Percentiles rank a stretch among this genome's conserved stretches.
These are phyloP conservation scores for Erythrocercus mccallii DNA, from an alignment of 2,113 vertebrate species.

Conservation along the genomic window DNA sequence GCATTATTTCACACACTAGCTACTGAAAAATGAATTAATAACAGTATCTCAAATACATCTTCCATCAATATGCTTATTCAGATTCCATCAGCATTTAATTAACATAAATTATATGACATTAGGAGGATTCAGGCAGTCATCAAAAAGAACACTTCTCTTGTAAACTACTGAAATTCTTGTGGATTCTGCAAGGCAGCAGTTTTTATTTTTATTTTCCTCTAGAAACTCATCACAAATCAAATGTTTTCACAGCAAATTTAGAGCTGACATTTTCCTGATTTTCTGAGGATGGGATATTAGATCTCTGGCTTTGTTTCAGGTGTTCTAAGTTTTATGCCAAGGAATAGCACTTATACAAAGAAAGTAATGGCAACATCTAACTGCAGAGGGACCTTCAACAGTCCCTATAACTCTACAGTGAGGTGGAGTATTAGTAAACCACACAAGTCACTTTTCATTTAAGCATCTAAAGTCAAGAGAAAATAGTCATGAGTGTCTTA, in stretches of 20 bases:
- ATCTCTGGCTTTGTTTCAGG: background rate
- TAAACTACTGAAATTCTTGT: background rate
- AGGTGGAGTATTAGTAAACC: background rate
- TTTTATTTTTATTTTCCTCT: background rate
- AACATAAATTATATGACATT: constrained; percentile 55
- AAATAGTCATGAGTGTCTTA: background rate
- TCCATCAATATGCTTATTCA: constrained; percentile 59
- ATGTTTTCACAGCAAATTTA: background rate
- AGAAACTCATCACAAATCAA: background rate
- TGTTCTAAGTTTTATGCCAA: background rate
- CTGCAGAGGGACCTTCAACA: background rate
- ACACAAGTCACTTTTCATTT: background rate
- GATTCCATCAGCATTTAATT: constrained; percentile 66
- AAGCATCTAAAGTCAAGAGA: background rate
- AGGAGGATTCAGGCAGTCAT: constrained; percentile 24
- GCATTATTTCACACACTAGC: constrained; percentile 57
- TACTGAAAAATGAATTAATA: constrained; percentile 67
- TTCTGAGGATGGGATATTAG: background rate
- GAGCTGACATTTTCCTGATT: background rate
- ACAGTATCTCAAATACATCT: constrained; percentile 55
- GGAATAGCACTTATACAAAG: background rate
- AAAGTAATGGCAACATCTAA: background rate
- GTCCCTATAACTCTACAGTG: background rate
- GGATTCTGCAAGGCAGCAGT: background rate
- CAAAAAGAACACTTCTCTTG: background rate